These are phyloP conservation scores for Balaenoptera acutorostrata DNA, from an alignment of 2,113 vertebrate species.

Conservation along the genomic window DNA sequence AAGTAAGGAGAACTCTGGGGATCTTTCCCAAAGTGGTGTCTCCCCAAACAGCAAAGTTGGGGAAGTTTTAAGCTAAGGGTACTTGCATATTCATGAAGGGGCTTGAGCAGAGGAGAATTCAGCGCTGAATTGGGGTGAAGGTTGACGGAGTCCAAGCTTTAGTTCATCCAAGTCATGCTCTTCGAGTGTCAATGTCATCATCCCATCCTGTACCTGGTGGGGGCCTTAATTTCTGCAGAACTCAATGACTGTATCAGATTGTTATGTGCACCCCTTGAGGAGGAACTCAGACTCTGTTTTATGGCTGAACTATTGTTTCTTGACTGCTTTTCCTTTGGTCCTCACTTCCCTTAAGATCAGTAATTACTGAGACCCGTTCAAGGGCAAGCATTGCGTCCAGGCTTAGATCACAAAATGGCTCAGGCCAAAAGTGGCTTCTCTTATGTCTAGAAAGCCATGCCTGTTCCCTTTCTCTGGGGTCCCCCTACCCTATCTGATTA, in stretches of 20 bases:
- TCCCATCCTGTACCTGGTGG: fast-evolving
- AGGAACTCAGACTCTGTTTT: not conserved
- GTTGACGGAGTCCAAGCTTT: not conserved
- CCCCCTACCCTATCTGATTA: not conserved
- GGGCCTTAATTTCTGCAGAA: not conserved
- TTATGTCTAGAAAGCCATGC: not conserved
- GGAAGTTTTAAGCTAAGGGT: not conserved
- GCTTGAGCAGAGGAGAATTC: not conserved
- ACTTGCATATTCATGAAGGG: not conserved
- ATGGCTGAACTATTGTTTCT: not conserved
- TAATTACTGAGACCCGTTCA: not conserved
- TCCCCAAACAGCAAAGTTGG: not conserved
- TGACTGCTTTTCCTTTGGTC: not conserved
- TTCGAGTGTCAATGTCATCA: not conserved
- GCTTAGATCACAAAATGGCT: not conserved
- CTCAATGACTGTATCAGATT: not conserved
- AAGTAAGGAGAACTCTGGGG: not conserved
- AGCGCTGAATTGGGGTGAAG: not conserved
- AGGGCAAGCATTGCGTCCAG: not conserved
- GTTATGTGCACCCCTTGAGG: not conserved
- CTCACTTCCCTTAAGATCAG: not conserved
- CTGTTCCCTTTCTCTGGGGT: not conserved
- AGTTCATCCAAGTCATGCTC: not conserved
- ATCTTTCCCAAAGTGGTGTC: not conserved
- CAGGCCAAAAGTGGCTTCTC: not conserved